A percentile compares a stretch with the other conserved stretches of the same genome.
Evolutionary conservation across 2,797 vertebrate genomes (phyloP).

Genomic region (Coendou prehensilis): DNA sequence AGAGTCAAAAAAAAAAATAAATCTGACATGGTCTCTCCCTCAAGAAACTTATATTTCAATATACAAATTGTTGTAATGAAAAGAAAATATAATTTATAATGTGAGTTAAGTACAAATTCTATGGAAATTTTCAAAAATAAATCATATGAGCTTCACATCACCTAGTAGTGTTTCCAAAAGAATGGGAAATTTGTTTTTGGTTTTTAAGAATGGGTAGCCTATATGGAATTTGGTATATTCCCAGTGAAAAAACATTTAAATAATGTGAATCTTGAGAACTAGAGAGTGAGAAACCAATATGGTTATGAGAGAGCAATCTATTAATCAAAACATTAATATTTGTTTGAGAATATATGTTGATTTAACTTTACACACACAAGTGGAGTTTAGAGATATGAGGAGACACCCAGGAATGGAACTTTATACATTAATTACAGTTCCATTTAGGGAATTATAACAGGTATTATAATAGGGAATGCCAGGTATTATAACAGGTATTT

Average conservation of each 20-base stretch:
- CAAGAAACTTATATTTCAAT: neutral
- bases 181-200: neutral
- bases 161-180: neutral
- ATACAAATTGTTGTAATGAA: neutral
- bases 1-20: too few species aligned
- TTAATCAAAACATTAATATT: conserved; percentile 34
- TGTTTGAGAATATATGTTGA: neutral
- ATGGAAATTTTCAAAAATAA: conserved; percentile 9
- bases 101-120: neutral
- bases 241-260: neutral
- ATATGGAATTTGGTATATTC: neutral
- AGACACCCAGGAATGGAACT: neutral
- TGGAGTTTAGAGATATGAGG: neutral
- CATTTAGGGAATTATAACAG: neutral
- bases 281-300: neutral
- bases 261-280: neutral
- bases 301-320: neutral
- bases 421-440: neutral
- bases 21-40: neutral
- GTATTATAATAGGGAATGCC: too few species aligned
- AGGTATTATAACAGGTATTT: neutral
- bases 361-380: neutral
- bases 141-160: neutral
- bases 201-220: neutral
- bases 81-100: neutral